Percentiles rank a stretch among this genome's conserved stretches.
Evolutionary conservation across 2,888 invertebrate species (phyloP).

Genomic region (Fragum fragum): DNA sequence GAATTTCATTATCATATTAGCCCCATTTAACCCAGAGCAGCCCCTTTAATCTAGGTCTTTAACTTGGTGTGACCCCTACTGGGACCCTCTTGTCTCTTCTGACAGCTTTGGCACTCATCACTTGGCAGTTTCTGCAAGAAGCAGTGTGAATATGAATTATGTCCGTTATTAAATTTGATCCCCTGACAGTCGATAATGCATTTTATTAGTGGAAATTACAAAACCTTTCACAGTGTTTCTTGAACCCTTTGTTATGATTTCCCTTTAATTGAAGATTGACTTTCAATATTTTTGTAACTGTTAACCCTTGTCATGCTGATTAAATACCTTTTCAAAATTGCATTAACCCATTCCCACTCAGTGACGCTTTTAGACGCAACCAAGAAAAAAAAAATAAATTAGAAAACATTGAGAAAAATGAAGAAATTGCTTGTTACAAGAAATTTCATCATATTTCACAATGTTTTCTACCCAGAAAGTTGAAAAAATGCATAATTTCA

Average conservation of each 20-base stretch:
- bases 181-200: constrained; percentile 58
- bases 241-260: constrained; percentile 1
- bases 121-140: constrained; percentile 28
- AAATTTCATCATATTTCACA: no score
- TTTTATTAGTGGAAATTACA: constrained; percentile 70
- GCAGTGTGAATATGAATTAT: constrained; percentile 64
- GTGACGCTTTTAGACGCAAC: no score
- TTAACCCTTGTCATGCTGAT: no score
- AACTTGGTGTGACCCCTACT: constrained; percentile 62
- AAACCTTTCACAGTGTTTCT: constrained; percentile 65
- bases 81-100: constrained; percentile 51
- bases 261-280: no score
- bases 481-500: no score
- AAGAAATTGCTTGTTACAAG: no score
- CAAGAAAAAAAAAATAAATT: no score
- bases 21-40: constrained; percentile 68
- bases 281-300: neutral
- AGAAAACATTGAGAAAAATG: no score
- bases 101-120: constrained; percentile 47
- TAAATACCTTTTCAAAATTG: no score
- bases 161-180: constrained; percentile 67
- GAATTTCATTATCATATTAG: constrained; percentile 68
- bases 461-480: no score
- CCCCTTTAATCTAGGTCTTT: constrained; percentile 49
- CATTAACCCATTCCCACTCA: no score